Base-by-base conservation (phyloP, 2,113 vertebrate species). In the Leptodactylus fuscus region DNA sequence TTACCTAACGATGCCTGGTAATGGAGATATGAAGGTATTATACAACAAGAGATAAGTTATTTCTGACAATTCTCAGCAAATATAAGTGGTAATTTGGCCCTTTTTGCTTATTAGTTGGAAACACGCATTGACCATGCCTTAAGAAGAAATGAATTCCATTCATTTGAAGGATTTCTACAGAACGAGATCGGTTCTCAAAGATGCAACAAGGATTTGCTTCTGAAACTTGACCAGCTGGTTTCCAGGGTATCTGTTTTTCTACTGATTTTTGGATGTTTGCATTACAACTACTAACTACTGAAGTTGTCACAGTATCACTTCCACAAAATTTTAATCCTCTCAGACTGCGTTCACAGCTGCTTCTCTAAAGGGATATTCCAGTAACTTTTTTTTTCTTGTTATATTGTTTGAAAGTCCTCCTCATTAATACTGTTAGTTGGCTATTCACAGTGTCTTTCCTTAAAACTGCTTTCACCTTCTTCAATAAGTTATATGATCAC, bases 161-260 rank as follows among this genome's bases (percentile, higher is more conserved):
- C 88, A 49, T 90, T 99, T 88, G 92, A 94, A 87, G 55, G 81
- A 4, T 95, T 96, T 87, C 85, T 97, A 87, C 91, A 94, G 90
- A 90, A 79, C 38, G 93, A 94, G 78, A 81, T 85, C 79, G 69
- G 87, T 38, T 87, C 86, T 69, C 87, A 95, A 80, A 96, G 94
- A 91, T 98, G 96, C 87, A 97, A 96, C 85, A 94, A 94, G 85
- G 94, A 95, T 48, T 96, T 98, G 89, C 85, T 96, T 38, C 91
- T 87, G 88, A 99, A 97, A 90, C 77, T 99, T 89, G 95, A 98
- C 90, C 94, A 92, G 90, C 92, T 98, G 81, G 89, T 98, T 2
- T 92, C 88, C 88, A 93, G 70, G 95, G 98, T 99, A 93, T 32
- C 44, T 44, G 55, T n/a, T n/a, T n/a, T n/a, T n/a, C n/a, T n/a